Evolutionary conservation across 2,797 vertebrate genomes (phyloP), one percentile per base, ranked within the genome.

Genomic region (Pteropus rufus): DNA sequence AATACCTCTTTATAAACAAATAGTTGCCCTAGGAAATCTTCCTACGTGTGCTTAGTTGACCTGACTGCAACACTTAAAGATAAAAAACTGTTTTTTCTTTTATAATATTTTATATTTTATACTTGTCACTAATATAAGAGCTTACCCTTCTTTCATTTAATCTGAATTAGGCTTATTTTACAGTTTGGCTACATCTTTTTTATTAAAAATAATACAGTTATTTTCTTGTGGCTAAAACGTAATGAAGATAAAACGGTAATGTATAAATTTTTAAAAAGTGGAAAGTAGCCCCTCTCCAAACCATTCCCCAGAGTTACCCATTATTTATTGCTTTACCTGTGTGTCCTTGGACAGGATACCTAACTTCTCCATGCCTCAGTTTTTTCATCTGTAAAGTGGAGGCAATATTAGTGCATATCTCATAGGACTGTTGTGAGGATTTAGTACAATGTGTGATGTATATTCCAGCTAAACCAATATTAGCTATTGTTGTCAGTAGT

Each of bases 371-470:
- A 23, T 72, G 77, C 49, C 87, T 96, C 49, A 34, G 12, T 84
- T 97, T 84, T 18, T 81, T 91, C 46, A 62, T 81, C 58, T 93
- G 23, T 95, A 82, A 72, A 93, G 60, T 75, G 62, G 77, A 39
- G 54, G 2, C 44, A 49, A 49, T 85, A 19, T 69, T 84, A 92
- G n/a, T n/a, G 81, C 6, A 62, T 72, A 49, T 41, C 36, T 87
- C 70, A 36, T 19, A 60, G 9, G 10, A 5, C 62, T 44, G 10
- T 52, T 56, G 10, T 18, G n/a, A 91, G 54, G n/a, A n/a, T 84
- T 77, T 77, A 77, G 67, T 56, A 46, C 24, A 83, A 54, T 1
- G 7, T 84, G 46, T 84, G 70, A 29, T 26, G 5, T 80, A 49
- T 90, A 46, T 46, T 75, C 54, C 67, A 36, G 21, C 41, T 52